These are phyloP conservation scores for Synergus laeviventris DNA, from an alignment of 2,888 invertebrate genomes.

Conservation along the genomic window DNA sequence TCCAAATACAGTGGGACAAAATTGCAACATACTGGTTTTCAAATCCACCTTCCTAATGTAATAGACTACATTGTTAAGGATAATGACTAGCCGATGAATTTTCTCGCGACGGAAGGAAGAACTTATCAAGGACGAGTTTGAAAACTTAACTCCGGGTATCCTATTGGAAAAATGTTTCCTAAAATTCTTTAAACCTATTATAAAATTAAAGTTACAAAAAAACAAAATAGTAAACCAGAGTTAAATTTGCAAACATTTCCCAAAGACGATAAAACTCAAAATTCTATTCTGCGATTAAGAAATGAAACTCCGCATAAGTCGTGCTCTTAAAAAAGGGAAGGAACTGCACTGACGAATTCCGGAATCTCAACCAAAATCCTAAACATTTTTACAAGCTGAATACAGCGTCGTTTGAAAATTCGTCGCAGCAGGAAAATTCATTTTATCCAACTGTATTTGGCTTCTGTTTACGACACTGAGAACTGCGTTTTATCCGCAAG, in stretches of 20 bases:
- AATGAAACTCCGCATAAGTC: background rate
- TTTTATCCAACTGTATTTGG: constrained; percentile 33
- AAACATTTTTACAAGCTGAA: background rate
- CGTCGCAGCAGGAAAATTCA: constrained; percentile 19
- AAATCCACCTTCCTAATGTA: background rate
- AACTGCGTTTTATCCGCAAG: constrained; percentile 42
- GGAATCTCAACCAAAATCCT: background rate
- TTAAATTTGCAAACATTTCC: constrained; percentile 1
- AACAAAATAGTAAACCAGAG: background rate
- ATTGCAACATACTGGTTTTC: constrained; percentile 23
- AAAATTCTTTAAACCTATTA: background rate
- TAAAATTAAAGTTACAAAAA: background rate
- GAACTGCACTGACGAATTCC: background rate
- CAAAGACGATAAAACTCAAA: background rate
- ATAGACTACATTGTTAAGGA: background rate
- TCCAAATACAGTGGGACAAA: constrained; percentile 62
- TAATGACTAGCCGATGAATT: constrained; percentile 32
- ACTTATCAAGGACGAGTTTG: constrained; percentile 2
- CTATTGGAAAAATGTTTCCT: background rate
- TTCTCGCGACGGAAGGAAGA: constrained; percentile 32
- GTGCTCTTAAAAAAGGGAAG: background rate
- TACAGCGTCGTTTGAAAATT: constrained; percentile 27
- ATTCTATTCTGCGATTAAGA: background rate
- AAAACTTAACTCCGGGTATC: background rate
- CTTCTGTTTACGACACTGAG: background rate